Evolutionary conservation across 2,888 invertebrate genomes (phyloP), one percentile per base, ranked within the genome.

Genomic region (Periphyllus acericola): DNA sequence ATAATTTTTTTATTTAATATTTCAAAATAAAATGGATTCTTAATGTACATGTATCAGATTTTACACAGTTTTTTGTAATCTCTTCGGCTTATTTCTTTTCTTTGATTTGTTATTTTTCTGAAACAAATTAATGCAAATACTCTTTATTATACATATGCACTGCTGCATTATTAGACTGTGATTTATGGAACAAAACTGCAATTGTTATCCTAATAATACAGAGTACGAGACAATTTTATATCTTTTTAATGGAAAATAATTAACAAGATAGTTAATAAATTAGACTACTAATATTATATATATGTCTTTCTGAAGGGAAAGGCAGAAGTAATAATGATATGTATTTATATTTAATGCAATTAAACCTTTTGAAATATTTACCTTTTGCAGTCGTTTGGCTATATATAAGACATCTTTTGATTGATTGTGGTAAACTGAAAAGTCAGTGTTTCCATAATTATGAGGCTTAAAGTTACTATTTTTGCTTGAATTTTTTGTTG

Each of bases 21-120:
- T 46, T 14, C 14, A 46, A 14, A 46, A 46, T 46, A 14, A 14
- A 46, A 36, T 36, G 11, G 6, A 32, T 68, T 74, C 8, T 21
- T 36, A 52, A 11, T 52, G 21, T 60, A 21, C 60, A 21, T 46
- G 46, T 46, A 25, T 60, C 46, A 2, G 3, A 60, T 32, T 81
- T 79, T 74, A 87, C n/a, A 87, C 87, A 60, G 87, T 75, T 81
- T 81, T 87, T 81, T 87, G 87, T 32, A 87, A 87, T 11, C 87
- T 40, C 19, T 87, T 87, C 34, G 81, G 87, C 11, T 87, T 87
- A 25, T 46, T 87, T 46, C 66, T 81, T 14, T 75, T 80, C 14
- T 60, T 87, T 0, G 75, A 34, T 81, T 87, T 87, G 9, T 87
- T 87, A n/a, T 81, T 87, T 80, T 87, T 87, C 87, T 87, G 66